phyloP scores from a whole-genome alignment of 1,140 invertebrate genomes.

The Trissolcus basalis region DNA sequence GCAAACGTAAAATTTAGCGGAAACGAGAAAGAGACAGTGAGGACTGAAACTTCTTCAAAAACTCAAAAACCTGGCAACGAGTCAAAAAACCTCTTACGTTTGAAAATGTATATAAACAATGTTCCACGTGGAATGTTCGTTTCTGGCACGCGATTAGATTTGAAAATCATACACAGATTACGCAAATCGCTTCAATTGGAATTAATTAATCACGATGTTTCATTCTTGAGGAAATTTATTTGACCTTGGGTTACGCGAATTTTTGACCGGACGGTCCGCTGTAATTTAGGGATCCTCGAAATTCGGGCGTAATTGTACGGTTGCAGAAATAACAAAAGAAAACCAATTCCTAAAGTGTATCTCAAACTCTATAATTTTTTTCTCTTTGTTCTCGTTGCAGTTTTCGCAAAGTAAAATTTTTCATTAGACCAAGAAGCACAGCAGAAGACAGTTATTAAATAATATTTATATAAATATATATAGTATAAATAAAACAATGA shows the following conservation, averaged over 20 bases:
- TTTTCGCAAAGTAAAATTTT: too few relatives aligned
- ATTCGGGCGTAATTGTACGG: constrained; percentile 9
- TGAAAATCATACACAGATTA: constrained; percentile 13
- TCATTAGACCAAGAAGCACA: too few relatives aligned
- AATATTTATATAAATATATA: too few relatives aligned
- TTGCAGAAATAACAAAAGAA: too few relatives aligned
- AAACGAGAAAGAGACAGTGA: neutral
- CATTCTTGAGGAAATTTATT: constrained; percentile 3
- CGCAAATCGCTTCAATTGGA: constrained; percentile 16
- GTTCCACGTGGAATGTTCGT: constrained; percentile 25
- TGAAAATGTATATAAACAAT: constrained; percentile 43
- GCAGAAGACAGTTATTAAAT: too few relatives aligned
- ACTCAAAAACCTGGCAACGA: constrained; percentile 27
- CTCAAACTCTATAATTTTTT: too few relatives aligned
- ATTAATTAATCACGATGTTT: constrained; percentile 13
- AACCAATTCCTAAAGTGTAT: too few relatives aligned
- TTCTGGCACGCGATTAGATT: constrained; percentile 15
- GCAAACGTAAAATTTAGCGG: constrained; percentile 2
- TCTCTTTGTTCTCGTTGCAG: too few relatives aligned
- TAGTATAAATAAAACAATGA: too few relatives aligned
- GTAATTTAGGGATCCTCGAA: constrained; percentile 6
- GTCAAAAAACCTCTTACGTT: constrained; percentile 42
- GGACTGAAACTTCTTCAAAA: constrained; percentile 15
- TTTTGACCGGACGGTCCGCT: constrained; percentile 1
- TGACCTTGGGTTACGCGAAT: constrained; percentile 6